These are phyloP conservation scores for Octopus sinensis DNA, from an alignment of 1,140 invertebrate species.

Conservation along the genomic window DNA sequence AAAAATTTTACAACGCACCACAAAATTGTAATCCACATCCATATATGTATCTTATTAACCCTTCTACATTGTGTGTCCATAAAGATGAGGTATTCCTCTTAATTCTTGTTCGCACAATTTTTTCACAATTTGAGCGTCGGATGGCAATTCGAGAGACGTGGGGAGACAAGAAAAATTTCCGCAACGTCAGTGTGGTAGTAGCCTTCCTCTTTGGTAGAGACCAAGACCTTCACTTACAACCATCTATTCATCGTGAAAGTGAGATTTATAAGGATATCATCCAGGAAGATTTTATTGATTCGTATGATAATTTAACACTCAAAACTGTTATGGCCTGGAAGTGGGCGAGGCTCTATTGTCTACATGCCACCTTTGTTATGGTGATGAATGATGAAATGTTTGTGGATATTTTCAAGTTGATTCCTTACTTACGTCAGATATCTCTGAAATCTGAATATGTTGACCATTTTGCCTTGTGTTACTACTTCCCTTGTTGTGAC, in stretches of 20 bases:
- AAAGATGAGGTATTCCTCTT: conserved; percentile 24
- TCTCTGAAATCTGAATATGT: neutral
- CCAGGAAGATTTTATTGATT: conserved; percentile 69
- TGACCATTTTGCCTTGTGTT: conserved; percentile 20
- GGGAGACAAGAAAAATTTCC: conserved; percentile 22
- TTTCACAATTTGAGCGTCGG: conserved; percentile 23
- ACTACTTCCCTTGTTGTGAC: conserved; percentile 27
- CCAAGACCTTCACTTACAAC: conserved; percentile 51
- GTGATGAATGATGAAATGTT: conserved; percentile 86
- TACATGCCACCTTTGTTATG: conserved; percentile 67
- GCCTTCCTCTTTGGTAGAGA: conserved; percentile 69
- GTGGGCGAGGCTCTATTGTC: conserved; percentile 70
- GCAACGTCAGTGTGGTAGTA: conserved; percentile 18
- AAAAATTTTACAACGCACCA: neutral
- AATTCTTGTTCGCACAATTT: conserved; percentile 22
- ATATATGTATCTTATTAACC: conserved; percentile 18
- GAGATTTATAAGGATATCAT: conserved; percentile 67
- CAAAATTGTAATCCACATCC: conserved; percentile 9
- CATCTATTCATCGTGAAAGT: conserved; percentile 64
- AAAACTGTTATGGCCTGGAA: conserved; percentile 79
- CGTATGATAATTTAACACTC: conserved; percentile 78
- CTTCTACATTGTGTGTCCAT: conserved; percentile 17
- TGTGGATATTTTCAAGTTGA: conserved; percentile 70
- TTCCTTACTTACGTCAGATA: conserved; percentile 33
- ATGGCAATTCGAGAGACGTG: conserved; percentile 40